phyloP scores from a whole-genome alignment of 2,888 invertebrate genomes.

The Dendrolimus pini region DNA sequence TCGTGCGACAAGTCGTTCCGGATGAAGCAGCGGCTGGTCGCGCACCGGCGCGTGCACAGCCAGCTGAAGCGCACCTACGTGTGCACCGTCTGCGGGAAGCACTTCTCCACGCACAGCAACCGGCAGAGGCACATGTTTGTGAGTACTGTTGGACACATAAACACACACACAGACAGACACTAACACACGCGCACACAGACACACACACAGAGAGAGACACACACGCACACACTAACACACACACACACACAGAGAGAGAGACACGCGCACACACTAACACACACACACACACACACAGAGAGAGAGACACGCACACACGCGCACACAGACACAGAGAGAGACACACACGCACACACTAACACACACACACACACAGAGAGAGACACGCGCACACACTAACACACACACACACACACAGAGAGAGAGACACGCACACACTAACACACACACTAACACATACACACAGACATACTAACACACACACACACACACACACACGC shows the following conservation, averaged over 20 bases:
- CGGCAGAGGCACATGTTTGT: conserved; percentile 65
- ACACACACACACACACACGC: too few relatives aligned
- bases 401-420: not conserved
- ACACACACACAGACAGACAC: too few relatives aligned
- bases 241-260: too few relatives aligned
- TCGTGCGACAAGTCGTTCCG: conserved; percentile 56
- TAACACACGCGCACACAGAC: too few relatives aligned
- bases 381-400: too few relatives aligned
- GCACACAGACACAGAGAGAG: too few relatives aligned
- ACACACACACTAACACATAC: too few relatives aligned
- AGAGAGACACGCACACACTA: not conserved
- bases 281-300: too few relatives aligned
- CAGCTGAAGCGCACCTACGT: conserved; percentile 35
- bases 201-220: too few relatives aligned
- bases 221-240: too few relatives aligned
- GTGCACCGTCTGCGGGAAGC: conserved; percentile 54
- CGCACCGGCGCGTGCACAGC: conserved; percentile 52
- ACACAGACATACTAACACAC: too few relatives aligned
- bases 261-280: too few relatives aligned
- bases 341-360: not conserved
- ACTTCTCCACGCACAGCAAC: conserved; percentile 60
- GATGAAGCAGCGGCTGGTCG: conserved; percentile 55
- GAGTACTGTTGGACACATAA: conserved; percentile 21
- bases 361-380: not conserved
- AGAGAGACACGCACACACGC: not conserved